Evolutionary conservation across 2,888 invertebrate species (phyloP), one percentile per base, ranked within the genome.

Genomic region (Pandemis corylana): DNA sequence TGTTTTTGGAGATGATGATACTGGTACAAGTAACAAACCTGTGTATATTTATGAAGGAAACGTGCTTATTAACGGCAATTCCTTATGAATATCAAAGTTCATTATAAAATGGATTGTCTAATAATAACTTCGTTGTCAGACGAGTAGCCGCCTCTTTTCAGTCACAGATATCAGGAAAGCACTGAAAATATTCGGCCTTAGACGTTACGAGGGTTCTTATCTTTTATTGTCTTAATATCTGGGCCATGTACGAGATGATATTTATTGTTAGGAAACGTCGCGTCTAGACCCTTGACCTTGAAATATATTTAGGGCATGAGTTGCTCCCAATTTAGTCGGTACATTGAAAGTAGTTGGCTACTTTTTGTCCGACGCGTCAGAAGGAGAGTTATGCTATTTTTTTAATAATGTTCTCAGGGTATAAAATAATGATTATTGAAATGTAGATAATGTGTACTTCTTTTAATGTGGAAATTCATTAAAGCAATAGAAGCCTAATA

Each of bases 161-260:
- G 81, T 84, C 78, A 81, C 78, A 93, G 93, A 94, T 93, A 91
- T 92, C 93, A 93, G 81, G 85, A 89, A 88, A 88, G 83, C 80
- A 82, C 78, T 78, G 71, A 82, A 86, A 88, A 86, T 85, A 84
- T 80, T 71, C 64, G 71, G 15, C 67, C 66, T 77, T 73, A 75
- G 72, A 67, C 79, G 70, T 74, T 62, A 67, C 71, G 53, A 56
- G 71, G 61, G 13, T 46, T 62, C 66, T 74, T 75, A 75, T 75
- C 71, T 75, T 36, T 70, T 59, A 69, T 65, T 66, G 71, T 71
- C 67, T 71, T 75, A 62, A 71, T 66, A 75, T 63, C 66, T 75
- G 67, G 69, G 61, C 28, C 69, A 66, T 65, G 36, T 68, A 49
- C 20, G 63, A 63, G 41, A 68, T 64, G 56, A 64, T 69, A 42